Base-by-base conservation (phyloP, 2,113 vertebrate genomes). In the Ciconia stormi region DNA sequence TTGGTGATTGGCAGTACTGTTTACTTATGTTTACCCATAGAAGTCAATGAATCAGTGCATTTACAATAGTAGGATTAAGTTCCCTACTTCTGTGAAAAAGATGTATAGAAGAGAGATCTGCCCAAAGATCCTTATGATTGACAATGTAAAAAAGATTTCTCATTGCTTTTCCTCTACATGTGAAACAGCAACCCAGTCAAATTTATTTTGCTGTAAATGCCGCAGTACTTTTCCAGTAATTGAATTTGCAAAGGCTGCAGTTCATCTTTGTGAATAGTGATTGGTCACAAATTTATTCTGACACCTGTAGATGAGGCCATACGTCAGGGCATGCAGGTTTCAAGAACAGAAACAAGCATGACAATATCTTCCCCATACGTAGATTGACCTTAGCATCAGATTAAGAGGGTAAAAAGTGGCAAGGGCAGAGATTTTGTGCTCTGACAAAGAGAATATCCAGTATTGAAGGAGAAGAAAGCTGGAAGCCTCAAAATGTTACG, bases 251-350 rank as follows among this genome's bases (percentile, higher is more conserved):
- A 16, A 42, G 52, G 40, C 13, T 82, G 42, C 34, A 52, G 29
- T 52, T 84, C 65, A 73, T 27, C 44, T 83, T 95, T 88, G 26
- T 77, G 55, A 95, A 34, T 44, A 61, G 19, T 50, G 52, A 22
- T 42, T 73, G 81, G 36, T 87, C 44, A 91, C 34, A 93, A 65
- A 70, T 82, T 81, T 81, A 65, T 93, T 95, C 47, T 95, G 88
- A 58, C 47, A 36, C 61, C 46, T 53, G 6, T 46, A 67, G 73
- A 74, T 67, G 59, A 90, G 44, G 36, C 30, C 73, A 11, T 73
- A 61, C 21, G 11, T 94, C 46, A 69, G 61, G 42, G 7, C 50
- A 58, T 22, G 36, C 40, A 30, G 25, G 20, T 89, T 92, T 93
- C 67, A 85, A 42, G 78, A 69, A n/a, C 47, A 81, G 76, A 94